Percentiles rank a stretch among this genome's conserved stretches.
Conservation (phyloP, 2,888 invertebrate genomes). For the Silvanus unidentatus region DNA sequence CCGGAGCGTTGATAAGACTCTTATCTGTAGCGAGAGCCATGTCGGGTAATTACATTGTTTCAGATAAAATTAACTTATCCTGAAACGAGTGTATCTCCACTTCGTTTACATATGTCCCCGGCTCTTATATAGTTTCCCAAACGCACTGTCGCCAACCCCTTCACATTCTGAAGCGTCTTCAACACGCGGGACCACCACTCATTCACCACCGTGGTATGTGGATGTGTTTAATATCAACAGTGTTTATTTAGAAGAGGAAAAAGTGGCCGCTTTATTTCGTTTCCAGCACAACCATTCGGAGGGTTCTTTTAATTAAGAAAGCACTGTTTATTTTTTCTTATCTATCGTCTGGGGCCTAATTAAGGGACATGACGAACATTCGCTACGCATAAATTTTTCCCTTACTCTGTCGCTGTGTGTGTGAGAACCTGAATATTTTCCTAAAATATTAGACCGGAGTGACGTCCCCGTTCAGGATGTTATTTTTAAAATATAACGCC, state of each 20-base stretch:
- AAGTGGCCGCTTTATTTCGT: constrained; percentile 1
- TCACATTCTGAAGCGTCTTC: background rate
- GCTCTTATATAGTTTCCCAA: background rate
- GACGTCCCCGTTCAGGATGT: constrained; percentile 6
- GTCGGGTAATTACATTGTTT: constrained; percentile 40
- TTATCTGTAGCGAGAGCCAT: constrained; percentile 36
- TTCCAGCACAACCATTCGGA: background rate
- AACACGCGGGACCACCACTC: no score
- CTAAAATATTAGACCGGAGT: background rate
- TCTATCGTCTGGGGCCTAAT: background rate
- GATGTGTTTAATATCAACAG: constrained; percentile 5
- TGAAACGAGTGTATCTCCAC: constrained; percentile 30
- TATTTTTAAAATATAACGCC: constrained; percentile 7
- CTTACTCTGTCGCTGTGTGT: no score
- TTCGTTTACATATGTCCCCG: constrained; percentile 31
- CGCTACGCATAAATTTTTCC: no score
- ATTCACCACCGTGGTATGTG: background rate
- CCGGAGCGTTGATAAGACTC: constrained; percentile 38
- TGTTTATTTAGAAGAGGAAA: constrained; percentile 2
- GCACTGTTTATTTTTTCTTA: background rate
- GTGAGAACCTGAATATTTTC: background rate
- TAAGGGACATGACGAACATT: no score
- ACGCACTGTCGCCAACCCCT: background rate
- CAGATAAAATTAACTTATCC: constrained; percentile 41
- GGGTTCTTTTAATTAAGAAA: background rate